These are phyloP conservation scores for Lepeophtheirus salmonis DNA, from an alignment of 1,140 invertebrate species.

Conservation along the genomic window DNA sequence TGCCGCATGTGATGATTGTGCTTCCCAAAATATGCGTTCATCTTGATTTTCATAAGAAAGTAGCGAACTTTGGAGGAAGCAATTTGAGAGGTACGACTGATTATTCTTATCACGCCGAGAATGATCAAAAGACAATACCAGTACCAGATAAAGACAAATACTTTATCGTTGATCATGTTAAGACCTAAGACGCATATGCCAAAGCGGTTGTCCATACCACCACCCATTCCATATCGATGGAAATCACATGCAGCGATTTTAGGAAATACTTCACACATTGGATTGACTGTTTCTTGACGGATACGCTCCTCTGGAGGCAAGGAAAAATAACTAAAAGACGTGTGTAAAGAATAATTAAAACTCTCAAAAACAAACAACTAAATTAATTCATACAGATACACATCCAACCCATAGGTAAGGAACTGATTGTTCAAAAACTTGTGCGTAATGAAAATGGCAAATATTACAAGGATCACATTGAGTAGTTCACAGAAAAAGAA, in stretches of 20 bases:
- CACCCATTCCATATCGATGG: conserved; percentile 10
- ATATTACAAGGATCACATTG: neutral
- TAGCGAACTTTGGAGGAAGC: conserved; percentile 8
- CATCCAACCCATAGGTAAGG: conserved; percentile 1
- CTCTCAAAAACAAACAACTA: too few relatives aligned
- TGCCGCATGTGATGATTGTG: conserved; percentile 4
- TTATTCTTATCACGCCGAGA: conserved; percentile 5
- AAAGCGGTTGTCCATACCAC: conserved; percentile 8
- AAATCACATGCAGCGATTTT: conserved; percentile 14
- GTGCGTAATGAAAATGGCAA: conserved; percentile 9
- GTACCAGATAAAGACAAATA: conserved; percentile 16
- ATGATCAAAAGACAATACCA: conserved; percentile 16
- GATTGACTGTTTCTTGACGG: neutral
- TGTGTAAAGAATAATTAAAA: too few relatives aligned
- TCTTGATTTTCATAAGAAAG: conserved; percentile 17
- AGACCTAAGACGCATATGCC: conserved; percentile 16
- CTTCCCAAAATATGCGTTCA: conserved; percentile 8
- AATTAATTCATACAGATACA: conserved; percentile 4
- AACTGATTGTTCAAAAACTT: conserved; percentile 11
- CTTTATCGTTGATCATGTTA: conserved; percentile 19
- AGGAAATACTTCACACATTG: conserved; percentile 18
- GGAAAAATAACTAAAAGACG: conserved; percentile 7
- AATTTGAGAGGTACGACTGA: conserved; percentile 7
- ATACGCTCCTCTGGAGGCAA: conserved; percentile 13
- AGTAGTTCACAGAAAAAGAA: conserved; percentile 11